Evolutionary conservation across 2,113 vertebrate species (phyloP).

Genomic region (Pangasianodon hypophthalmus): DNA sequence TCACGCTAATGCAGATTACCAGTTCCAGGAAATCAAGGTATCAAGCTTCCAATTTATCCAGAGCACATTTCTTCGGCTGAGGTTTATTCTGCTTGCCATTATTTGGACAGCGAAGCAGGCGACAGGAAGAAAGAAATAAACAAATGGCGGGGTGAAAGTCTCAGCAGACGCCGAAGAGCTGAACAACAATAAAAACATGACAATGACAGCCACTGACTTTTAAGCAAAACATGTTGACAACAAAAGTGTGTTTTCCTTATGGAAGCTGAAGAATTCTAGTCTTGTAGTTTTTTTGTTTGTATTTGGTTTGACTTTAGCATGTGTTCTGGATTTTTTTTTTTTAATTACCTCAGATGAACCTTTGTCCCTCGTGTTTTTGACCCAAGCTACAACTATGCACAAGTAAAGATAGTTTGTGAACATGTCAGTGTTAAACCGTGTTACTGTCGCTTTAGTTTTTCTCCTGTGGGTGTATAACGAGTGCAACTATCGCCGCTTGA

Average conservation of each 20-base stretch:
- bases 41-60: background rate
- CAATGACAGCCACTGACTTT: background rate
- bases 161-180: background rate
- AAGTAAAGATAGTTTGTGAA: background rate
- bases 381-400: background rate
- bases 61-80: background rate
- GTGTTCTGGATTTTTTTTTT: background rate
- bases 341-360: background rate
- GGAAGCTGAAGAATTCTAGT: background rate
- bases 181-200: background rate
- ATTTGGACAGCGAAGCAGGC: background rate
- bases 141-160: background rate
- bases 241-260: background rate
- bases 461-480: background rate
- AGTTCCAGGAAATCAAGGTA: background rate
- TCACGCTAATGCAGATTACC: background rate
- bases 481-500: background rate
- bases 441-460: background rate
- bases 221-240: background rate
- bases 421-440: background rate
- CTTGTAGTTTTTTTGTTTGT: background rate
- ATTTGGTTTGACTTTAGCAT: background rate
- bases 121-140: background rate
- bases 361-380: background rate
- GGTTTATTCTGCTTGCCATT: background rate